A percentile compares a stretch with the other conserved stretches of the same genome.
phyloP scores from a whole-genome alignment of 2,888 invertebrate genomes.

The Linnaemya vulpina region DNA sequence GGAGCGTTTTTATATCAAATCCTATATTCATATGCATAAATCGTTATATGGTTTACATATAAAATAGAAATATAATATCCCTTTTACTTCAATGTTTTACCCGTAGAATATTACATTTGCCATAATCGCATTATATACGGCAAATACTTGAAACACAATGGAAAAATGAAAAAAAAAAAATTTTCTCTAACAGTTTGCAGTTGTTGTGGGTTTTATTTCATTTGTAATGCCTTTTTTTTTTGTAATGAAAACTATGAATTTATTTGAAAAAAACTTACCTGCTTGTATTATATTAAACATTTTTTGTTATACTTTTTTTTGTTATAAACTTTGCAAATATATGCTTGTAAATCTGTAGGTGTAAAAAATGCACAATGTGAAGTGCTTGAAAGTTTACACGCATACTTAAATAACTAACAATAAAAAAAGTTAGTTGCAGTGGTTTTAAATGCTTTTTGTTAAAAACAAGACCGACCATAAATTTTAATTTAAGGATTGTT shows the following conservation, averaged over 20 bases:
- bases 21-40: not conserved
- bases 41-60: not conserved
- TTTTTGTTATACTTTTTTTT: not conserved
- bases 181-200: constrained; percentile 36
- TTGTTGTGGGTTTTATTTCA: constrained; percentile 23
- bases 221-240: not conserved
- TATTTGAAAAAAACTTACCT: constrained; percentile 44
- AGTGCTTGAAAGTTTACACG: constrained; percentile 65
- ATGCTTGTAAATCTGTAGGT: constrained; percentile 11
- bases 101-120: constrained; percentile 39
- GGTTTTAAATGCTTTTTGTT: constrained; percentile 47
- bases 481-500: constrained; percentile 50
- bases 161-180: not conserved
- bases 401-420: constrained; percentile 65
- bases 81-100: constrained; percentile 32
- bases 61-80: not conserved
- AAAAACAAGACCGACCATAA: not conserved
- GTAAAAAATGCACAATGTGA: constrained; percentile 30
- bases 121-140: constrained; percentile 65
- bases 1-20: not conserved
- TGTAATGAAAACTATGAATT: constrained; percentile 48
- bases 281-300: constrained; percentile 12
- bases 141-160: constrained; percentile 47
- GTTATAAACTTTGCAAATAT: constrained; percentile 11
- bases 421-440: constrained; percentile 31